Conservation (phyloP, 2,797 vertebrate species). For the Urocyon cinereoargenteus region DNA sequence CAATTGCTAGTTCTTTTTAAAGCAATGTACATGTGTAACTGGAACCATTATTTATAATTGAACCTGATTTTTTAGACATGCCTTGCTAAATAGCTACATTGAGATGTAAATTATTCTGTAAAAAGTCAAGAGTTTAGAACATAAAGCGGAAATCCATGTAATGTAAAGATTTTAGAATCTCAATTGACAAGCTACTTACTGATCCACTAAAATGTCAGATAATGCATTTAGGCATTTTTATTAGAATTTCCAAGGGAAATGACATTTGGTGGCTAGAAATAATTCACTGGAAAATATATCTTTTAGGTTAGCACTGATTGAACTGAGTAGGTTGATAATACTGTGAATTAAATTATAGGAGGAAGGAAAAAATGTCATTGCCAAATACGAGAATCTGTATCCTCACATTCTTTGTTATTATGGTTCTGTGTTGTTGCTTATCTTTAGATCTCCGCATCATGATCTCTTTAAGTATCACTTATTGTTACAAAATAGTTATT, state of each 20-base stretch:
- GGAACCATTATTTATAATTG: slow-evolving; percentile 62
- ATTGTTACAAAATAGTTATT: neutral
- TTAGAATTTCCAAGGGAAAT: slow-evolving; percentile 74
- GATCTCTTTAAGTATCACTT: neutral
- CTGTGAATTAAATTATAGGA: slow-evolving; percentile 47
- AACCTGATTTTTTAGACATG: slow-evolving; percentile 60
- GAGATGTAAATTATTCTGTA: slow-evolving; percentile 59
- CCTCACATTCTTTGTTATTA: neutral
- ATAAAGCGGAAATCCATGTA: slow-evolving; percentile 74
- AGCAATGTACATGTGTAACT: slow-evolving; percentile 46
- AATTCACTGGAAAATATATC: slow-evolving; percentile 55
- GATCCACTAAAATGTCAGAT: slow-evolving; percentile 70
- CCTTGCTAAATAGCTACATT: slow-evolving; percentile 60
- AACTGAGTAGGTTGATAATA: slow-evolving; percentile 46
- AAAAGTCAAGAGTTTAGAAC: slow-evolving; percentile 68
- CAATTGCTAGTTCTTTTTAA: slow-evolving; percentile 38
- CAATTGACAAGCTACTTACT: slow-evolving; percentile 72
- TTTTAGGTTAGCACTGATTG: slow-evolving; percentile 54
- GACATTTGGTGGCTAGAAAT: slow-evolving; percentile 41
- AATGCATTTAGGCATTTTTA: slow-evolving; percentile 68
- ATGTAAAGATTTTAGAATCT: slow-evolving; percentile 74
- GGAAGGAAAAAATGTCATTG: neutral
- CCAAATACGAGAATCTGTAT: neutral
- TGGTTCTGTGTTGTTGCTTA: neutral
- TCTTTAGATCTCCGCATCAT: neutral